Conservation (phyloP, 2,888 invertebrate genomes). For the Macrophya alboannulata region DNA sequence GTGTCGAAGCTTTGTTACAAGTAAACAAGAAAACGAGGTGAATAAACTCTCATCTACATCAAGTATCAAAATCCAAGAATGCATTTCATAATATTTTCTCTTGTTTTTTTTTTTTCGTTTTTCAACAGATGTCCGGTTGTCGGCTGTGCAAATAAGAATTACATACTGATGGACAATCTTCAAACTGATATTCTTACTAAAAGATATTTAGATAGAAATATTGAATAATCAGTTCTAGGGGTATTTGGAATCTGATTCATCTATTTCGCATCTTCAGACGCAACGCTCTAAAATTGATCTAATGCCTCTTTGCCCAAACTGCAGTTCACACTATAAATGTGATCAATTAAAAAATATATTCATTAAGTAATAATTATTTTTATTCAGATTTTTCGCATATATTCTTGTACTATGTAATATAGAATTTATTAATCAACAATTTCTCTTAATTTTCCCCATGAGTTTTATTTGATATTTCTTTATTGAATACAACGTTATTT, state of each 20-base stretch:
- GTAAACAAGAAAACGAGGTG: conserved; percentile 72
- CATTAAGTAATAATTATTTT: not conserved
- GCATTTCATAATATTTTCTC: not conserved
- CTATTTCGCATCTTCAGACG: not conserved
- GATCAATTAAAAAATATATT: not conserved
- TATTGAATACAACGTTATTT: not conserved
- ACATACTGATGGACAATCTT: conserved; percentile 66
- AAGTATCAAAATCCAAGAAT: not conserved
- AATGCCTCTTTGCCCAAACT: not conserved
- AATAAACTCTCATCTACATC: not conserved
- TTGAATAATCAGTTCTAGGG: conserved; percentile 16
- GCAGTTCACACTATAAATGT: not conserved
- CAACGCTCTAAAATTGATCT: not conserved
- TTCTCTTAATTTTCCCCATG: not conserved
- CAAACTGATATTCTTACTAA: conserved; percentile 69
- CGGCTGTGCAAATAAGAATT: conserved; percentile 72
- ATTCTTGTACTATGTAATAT: not conserved
- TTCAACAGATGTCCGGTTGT: conserved; percentile 74
- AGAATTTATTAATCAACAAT: not conserved
- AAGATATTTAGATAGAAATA: conserved; percentile 70
- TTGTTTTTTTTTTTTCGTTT: not conserved
- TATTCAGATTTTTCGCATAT: not conserved
- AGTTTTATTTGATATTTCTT: not conserved
- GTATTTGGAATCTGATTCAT: not conserved
- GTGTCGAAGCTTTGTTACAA: conserved; percentile 68